Conservation (phyloP, 2,113 vertebrate species). For the Spermophilus dauricus region DNA sequence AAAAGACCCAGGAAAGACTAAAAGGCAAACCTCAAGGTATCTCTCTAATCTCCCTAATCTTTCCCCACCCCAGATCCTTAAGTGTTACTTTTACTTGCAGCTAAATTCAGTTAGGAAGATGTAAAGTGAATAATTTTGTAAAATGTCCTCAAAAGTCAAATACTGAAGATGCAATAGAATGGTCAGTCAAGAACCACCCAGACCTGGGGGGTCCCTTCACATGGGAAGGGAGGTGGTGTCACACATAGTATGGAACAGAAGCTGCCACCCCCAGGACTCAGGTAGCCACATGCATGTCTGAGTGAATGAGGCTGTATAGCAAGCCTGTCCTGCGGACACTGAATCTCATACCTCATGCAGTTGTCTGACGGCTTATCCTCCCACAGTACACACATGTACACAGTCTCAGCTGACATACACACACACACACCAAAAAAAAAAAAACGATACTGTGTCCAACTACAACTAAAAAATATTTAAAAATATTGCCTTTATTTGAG, state of each 20-base stretch:
- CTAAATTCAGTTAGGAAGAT: background rate
- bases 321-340: background rate
- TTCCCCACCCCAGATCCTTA: background rate
- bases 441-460: too few species aligned
- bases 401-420: background rate
- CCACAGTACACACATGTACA: background rate
- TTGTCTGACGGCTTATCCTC: background rate
- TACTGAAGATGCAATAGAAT: background rate
- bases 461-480: background rate
- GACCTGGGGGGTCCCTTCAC: background rate
- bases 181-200: background rate
- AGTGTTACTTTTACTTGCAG: background rate
- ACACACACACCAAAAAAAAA: too few species aligned
- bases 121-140: background rate
- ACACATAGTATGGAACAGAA: background rate
- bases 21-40: background rate
- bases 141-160: background rate
- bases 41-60: background rate
- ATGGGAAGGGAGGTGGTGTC: background rate
- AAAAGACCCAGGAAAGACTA: background rate
- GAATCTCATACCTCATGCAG: background rate
- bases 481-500: background rate
- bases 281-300: background rate
- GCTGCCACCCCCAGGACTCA: background rate
- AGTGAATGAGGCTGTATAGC: background rate